These are phyloP conservation scores for Dryococelus australis DNA, from an alignment of 2,888 invertebrate genomes.

Conservation along the genomic window DNA sequence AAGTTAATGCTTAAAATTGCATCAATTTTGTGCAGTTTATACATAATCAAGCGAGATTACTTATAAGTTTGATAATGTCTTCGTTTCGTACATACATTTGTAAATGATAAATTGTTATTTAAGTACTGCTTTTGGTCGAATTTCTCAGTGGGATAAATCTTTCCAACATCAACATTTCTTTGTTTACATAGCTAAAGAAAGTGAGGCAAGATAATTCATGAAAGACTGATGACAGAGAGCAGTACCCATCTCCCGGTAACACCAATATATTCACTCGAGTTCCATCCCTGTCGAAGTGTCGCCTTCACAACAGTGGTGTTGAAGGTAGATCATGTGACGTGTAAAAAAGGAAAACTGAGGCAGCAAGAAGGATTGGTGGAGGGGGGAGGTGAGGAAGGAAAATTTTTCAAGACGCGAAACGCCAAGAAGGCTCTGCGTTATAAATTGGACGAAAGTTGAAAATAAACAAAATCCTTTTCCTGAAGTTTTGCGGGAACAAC, in stretches of 20 bases:
- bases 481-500: not conserved
- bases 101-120: too few relatives aligned
- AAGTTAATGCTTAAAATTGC: too few relatives aligned
- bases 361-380: not conserved
- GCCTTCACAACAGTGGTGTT: not conserved
- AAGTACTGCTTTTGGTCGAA: too few relatives aligned
- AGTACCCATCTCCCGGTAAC: too few relatives aligned
- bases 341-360: not conserved
- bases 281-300: not conserved
- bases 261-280: not conserved
- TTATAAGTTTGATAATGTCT: too few relatives aligned
- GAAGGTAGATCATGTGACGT: not conserved
- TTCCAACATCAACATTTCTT: too few relatives aligned
- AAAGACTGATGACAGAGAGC: not conserved
- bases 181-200: not conserved
- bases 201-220: not conserved
- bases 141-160: too few relatives aligned
- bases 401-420: not conserved
- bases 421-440: not conserved
- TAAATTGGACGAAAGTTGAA: not conserved
- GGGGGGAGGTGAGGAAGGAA: not conserved
- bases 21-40: too few relatives aligned
- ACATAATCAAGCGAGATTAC: too few relatives aligned
- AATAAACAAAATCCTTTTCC: not conserved
- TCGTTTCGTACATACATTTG: too few relatives aligned